Conservation (phyloP, 2,888 invertebrate genomes). For the Homarus gammarus region DNA sequence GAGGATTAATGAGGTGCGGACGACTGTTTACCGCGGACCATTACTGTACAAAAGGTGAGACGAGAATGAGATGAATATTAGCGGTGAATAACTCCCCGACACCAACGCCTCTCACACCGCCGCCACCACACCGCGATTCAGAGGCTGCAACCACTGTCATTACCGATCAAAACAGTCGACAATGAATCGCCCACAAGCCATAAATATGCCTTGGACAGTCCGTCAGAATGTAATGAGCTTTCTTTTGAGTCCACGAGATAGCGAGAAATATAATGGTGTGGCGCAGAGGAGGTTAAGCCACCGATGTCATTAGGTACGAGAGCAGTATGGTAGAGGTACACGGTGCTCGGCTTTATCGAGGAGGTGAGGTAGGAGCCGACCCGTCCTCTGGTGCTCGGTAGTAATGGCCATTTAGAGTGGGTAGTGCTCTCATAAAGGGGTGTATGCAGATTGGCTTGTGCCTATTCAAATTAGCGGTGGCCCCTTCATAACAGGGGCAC, state of each 20-base stretch:
- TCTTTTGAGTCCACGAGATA: constrained; percentile 39
- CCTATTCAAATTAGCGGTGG: constrained; percentile 68
- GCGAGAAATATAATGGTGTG: constrained; percentile 30
- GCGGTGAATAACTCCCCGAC: constrained; percentile 8
- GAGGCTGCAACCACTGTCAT: constrained; percentile 48
- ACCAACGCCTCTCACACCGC: neutral
- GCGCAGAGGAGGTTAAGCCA: constrained; percentile 7
- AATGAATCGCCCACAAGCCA: constrained; percentile 43
- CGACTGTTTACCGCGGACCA: constrained; percentile 38
- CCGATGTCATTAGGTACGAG: constrained; percentile 27
- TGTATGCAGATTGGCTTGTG: constrained; percentile 62
- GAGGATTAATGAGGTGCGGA: constrained; percentile 43
- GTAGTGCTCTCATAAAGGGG: constrained; percentile 59
- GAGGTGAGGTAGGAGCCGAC: neutral
- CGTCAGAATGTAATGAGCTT: constrained; percentile 61
- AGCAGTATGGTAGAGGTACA: neutral
- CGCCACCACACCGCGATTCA: neutral
- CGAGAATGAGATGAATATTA: constrained; percentile 28
- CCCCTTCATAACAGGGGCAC: constrained; percentile 68
- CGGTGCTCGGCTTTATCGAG: neutral
- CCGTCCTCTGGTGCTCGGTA: constrained; percentile 1
- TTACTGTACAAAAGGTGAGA: constrained; percentile 12
- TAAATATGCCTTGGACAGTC: constrained; percentile 59
- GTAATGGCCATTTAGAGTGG: constrained; percentile 64
- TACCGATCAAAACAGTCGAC: constrained; percentile 53